These are phyloP conservation scores for Pristionchus japonicus DNA, from an alignment of 2,888 invertebrate species.

Conservation along the genomic window DNA sequence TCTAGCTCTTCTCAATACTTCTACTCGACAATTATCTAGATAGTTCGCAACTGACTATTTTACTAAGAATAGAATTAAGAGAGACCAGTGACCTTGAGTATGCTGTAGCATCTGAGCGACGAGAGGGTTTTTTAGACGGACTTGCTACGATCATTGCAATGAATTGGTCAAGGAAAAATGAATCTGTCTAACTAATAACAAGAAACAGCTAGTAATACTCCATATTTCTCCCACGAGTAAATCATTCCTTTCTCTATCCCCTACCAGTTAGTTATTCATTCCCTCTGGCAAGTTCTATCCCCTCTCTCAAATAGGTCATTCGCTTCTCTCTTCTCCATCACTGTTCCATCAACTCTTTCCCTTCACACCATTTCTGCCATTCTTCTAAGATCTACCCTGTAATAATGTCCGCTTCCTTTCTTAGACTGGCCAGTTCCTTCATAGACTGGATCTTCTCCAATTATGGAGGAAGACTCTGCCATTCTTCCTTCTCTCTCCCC, in stretches of 20 bases:
- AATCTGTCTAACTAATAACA: neutral
- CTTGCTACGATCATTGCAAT: no score
- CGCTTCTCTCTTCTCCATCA: neutral
- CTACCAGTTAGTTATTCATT: conserved; percentile 8
- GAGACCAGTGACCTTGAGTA: no score
- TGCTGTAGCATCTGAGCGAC: no score
- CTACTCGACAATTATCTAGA: no score
- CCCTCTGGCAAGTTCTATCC: conserved; percentile 15
- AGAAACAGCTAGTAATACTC: neutral
- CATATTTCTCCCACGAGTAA: neutral
- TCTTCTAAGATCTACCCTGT: neutral
- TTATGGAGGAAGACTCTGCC: conserved; percentile 4
- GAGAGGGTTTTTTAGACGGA: no score
- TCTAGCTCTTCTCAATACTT: no score
- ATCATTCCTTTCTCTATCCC: neutral
- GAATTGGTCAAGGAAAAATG: neutral
- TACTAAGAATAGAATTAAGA: no score
- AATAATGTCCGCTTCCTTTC: neutral
- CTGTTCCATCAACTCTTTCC: neutral
- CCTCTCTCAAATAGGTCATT: conserved; percentile 16
- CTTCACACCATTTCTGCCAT: neutral
- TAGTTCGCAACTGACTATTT: no score
- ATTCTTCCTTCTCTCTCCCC: neutral
- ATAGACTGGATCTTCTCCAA: neutral
- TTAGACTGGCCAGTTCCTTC: neutral